Percentiles rank a stretch among this genome's conserved stretches.
Evolutionary conservation across 2,113 vertebrate species (phyloP).

Genomic region (Delphinapterus leucas): DNA sequence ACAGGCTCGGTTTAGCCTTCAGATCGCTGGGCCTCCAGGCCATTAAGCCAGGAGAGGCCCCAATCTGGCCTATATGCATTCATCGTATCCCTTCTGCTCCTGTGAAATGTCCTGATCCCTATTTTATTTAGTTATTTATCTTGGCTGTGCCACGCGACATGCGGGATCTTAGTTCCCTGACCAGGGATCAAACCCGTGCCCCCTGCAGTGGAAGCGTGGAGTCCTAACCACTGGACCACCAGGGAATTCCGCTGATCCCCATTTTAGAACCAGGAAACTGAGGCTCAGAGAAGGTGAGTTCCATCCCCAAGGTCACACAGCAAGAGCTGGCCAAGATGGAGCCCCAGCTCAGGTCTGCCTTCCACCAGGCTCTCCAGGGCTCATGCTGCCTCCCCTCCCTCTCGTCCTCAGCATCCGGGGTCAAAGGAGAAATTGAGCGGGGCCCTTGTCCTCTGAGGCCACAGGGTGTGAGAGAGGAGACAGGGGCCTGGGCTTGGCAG

Average conservation of each 20-base stretch:
- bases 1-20: neutral
- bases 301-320: neutral
- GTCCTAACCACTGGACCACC: neutral
- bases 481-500: neutral
- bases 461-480: neutral
- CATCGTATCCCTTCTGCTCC: rapidly evolving
- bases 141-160: neutral
- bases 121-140: neutral
- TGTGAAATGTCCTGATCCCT: neutral
- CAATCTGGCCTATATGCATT: rapidly evolving
- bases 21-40: no score
- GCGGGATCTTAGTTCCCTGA: neutral
- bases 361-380: neutral
- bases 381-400: neutral
- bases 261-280: neutral
- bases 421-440: neutral
- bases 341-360: neutral
- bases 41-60: neutral
- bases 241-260: neutral
- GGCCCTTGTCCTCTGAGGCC: neutral
- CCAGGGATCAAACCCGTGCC: neutral
- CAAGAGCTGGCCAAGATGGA: neutral
- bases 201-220: neutral
- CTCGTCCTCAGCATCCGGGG: neutral
- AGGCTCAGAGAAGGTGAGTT: neutral